Evolutionary conservation across 2,797 vertebrate genomes (phyloP).

Genomic region (Smutsia gigantea): DNA sequence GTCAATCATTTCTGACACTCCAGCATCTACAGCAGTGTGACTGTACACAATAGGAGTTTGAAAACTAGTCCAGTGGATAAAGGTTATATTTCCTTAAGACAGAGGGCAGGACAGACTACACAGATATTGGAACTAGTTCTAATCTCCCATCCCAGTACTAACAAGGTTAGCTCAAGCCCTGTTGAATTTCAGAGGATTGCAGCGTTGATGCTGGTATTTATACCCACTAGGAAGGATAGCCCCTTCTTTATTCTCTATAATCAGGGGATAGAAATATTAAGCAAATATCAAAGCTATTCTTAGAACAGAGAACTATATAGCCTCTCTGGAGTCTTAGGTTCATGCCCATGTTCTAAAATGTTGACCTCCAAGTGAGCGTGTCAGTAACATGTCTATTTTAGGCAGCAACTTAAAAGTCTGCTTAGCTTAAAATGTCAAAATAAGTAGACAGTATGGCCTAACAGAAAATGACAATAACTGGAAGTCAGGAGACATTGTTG

Average conservation of each 20-base stretch:
- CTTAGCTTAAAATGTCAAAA: constrained; percentile 66
- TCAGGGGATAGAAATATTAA: neutral
- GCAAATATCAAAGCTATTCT: constrained; percentile 45
- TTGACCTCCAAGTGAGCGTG: neutral
- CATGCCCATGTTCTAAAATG: neutral
- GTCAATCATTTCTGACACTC: neutral
- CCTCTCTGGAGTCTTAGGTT: neutral
- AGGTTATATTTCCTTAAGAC: neutral
- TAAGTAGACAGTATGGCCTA: neutral
- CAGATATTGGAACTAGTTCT: neutral
- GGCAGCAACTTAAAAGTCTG: neutral
- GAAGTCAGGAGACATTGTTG: neutral
- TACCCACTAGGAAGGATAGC: neutral
- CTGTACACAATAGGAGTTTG: neutral
- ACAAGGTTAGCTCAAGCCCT: neutral
- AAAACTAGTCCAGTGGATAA: neutral
- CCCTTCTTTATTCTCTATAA: constrained; percentile 4
- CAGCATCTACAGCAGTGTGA: neutral
- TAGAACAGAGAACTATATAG: neutral
- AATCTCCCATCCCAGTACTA: neutral
- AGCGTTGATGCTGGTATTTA: neutral
- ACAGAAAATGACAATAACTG: neutral
- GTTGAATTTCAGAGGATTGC: neutral
- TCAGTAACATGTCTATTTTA: constrained; percentile 28
- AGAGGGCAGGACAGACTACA: neutral